Evolutionary conservation across 2,797 vertebrate genomes (phyloP).

Genomic region (Serranus cabrilla): DNA sequence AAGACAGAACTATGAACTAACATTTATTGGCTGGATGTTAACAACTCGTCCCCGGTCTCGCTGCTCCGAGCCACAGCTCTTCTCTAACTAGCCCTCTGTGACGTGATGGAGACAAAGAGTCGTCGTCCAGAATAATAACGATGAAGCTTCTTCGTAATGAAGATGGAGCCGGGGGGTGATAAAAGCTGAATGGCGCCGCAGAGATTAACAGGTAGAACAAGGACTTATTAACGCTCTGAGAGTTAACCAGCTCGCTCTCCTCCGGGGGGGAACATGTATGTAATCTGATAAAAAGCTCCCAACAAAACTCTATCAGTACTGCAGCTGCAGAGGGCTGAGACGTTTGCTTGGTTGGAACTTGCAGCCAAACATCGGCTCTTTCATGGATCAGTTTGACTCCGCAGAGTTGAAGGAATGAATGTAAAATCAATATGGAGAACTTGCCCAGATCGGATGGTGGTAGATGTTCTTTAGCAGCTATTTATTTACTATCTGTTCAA

Average conservation of each 20-base stretch:
- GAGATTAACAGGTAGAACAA: conserved; percentile 8
- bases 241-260: conserved; percentile 1
- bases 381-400: too few species aligned
- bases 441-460: too few species aligned
- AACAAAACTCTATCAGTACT: neutral
- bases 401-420: too few species aligned
- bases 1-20: conserved; percentile 57
- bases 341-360: too few species aligned
- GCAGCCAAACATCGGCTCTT: too few species aligned
- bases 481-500: too few species aligned
- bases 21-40: conserved; percentile 46
- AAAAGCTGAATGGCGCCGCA: conserved; percentile 17
- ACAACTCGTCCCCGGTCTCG: conserved; percentile 48
- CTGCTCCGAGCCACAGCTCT: neutral
- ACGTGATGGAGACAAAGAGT: conserved; percentile 20
- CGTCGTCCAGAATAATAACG: conserved; percentile 23
- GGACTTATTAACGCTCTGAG: conserved; percentile 26
- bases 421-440: too few species aligned
- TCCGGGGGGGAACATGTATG: conserved; percentile 6
- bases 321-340: too few species aligned
- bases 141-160: conserved; percentile 24
- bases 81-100: conserved; percentile 22
- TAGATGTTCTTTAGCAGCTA: too few species aligned
- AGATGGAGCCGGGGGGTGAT: conserved; percentile 42
- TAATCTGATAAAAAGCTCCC: conserved; percentile 33